Evolutionary conservation across 2,888 invertebrate species (phyloP), one percentile per base, ranked within the genome.

Genomic region (Dendrolimus houi): DNA sequence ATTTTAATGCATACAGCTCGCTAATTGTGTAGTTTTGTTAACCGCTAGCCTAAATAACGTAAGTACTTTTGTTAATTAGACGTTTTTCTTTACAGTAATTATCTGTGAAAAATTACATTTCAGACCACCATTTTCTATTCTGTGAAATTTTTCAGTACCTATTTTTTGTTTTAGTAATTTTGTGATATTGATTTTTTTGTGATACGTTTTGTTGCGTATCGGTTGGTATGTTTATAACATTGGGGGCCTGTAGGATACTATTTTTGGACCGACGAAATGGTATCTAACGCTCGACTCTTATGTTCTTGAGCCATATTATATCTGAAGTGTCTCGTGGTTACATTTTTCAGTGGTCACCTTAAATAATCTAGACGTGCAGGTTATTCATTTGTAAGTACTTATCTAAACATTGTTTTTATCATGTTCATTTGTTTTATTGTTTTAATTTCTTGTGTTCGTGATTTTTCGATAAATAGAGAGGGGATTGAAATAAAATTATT

Each of bases 211-310:
- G 69, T 69, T 71, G 73, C 76, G 78, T 79, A 83, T 80, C 78
- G 83, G 81, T 79, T 63, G 69, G 79, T 76, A 81, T 89, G 89
- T 89, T 89, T 88, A 88, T 85, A 87, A 85, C 82, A 84, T 87
- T 85, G 80, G 86, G 88, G 85, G 87, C 84, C 87, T 86, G 81
- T 76, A 12, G 75, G 64, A 76, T 75, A 85, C 88, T 89, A 89
- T 89, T 89, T 89, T 83, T 79, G 89, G 89, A 88, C 69, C 86
- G 80, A 70, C 77, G 83, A 84, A 86, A 83, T 84, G 87, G 41
- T 56, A 52, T 55, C 52, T 40, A 47, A 55, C 52, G 52, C 55
- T 42, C 29, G 29, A 29, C 12, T 9, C 47, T 47, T 47, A 9
- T 47, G 47, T 47, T 47, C 47, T 47, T 47, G 47, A 47, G 47